Conservation (phyloP, 2,797 vertebrate species). For the Gymnothorax reevesii region DNA sequence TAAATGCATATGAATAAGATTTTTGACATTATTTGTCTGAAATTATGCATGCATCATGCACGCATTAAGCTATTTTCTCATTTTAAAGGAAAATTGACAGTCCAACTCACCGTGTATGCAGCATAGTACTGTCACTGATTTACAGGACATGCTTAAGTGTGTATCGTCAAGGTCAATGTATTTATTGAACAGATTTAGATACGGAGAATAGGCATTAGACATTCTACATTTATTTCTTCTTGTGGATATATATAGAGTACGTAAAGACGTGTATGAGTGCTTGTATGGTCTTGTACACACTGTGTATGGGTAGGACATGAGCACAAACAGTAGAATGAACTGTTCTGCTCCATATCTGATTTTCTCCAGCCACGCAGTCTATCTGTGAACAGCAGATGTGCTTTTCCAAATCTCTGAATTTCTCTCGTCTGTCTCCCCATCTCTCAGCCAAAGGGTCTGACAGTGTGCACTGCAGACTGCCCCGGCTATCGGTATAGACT, state of each 20-base stretch:
- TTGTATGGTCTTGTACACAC: not conserved
- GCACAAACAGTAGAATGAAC: not conserved
- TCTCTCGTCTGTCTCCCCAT: not conserved
- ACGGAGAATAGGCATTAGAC: not conserved
- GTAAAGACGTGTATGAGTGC: not conserved
- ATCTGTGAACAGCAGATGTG: not conserved
- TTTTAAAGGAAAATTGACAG: not conserved
- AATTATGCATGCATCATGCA: not conserved
- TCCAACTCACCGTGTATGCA: not conserved
- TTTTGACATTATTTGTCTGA: not conserved
- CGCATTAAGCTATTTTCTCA: not conserved
- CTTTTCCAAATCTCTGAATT: not conserved
- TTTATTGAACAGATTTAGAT: not conserved
- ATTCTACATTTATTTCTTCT: not conserved
- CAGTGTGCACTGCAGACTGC: not conserved
- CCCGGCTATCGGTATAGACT: not conserved
- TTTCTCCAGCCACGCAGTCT: not conserved
- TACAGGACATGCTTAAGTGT: not conserved
- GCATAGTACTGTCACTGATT: not conserved
- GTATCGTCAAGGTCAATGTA: not conserved
- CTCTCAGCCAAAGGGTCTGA: not conserved
- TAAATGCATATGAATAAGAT: not conserved
- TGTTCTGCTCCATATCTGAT: not conserved
- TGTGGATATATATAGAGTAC: not conserved
- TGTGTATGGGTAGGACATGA: not conserved